Conservation (phyloP, 1,140 invertebrate genomes). For the Delia radicum region DNA sequence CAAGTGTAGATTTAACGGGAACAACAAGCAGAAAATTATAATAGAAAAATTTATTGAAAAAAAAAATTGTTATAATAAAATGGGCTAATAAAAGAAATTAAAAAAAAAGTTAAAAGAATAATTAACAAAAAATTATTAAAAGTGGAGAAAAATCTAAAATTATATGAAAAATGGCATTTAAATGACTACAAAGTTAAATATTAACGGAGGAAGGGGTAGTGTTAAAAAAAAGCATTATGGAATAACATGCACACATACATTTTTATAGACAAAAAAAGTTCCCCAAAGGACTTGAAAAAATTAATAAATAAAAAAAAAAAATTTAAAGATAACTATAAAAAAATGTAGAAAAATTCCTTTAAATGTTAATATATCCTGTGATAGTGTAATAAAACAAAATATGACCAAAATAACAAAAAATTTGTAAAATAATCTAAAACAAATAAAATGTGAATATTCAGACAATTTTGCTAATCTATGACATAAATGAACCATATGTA, state of each 20-base stretch:
- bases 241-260: background rate
- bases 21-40: background rate
- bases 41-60: background rate
- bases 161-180: background rate
- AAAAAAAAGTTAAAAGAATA: background rate
- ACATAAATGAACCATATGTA: background rate
- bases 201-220: background rate
- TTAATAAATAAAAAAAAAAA: no score
- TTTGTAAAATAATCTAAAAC: background rate
- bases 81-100: background rate
- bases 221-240: background rate
- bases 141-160: background rate
- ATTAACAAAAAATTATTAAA: background rate
- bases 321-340: no score
- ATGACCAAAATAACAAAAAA: background rate
- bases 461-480: no score
- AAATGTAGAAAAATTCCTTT: background rate
- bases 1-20: slow-evolving; percentile 14
- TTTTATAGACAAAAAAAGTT: background rate
- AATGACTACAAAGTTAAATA: background rate
- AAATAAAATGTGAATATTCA: no score
- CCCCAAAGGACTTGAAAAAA: no score
- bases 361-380: background rate
- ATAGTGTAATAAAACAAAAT: background rate
- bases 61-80: background rate